A percentile compares a stretch with the other conserved stretches of the same genome.
Evolutionary conservation across 2,797 vertebrate genomes (phyloP).

Genomic region (Astyanax mexicanus): DNA sequence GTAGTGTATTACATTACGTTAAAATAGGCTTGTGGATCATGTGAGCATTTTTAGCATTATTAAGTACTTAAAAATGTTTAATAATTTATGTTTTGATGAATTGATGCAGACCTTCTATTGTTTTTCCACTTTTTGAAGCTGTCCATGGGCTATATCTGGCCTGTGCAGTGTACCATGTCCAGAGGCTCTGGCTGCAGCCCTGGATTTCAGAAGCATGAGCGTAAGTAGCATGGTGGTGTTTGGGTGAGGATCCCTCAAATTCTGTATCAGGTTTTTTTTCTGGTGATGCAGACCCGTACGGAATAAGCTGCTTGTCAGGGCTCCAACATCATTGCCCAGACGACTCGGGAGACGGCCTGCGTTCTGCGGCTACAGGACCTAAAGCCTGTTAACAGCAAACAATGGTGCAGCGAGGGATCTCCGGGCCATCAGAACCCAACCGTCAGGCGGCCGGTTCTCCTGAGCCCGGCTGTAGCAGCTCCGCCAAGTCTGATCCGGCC

Average conservation of each 20-base stretch:
- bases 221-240: constrained; percentile 10
- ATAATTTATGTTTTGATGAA: no score
- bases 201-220: not conserved
- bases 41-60: no score
- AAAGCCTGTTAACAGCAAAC: constrained; percentile 44
- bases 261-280: constrained; percentile 1
- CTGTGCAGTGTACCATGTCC: not conserved
- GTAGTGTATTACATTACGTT: no score
- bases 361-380: constrained; percentile 5
- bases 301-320: constrained; percentile 39
- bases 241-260: constrained; percentile 11
- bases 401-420: constrained; percentile 25
- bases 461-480: constrained; percentile 24
- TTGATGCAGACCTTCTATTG: not conserved
- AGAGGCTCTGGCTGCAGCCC: not conserved
- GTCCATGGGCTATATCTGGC: not conserved
- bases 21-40: no score
- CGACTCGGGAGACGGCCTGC: constrained; percentile 38
- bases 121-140: not conserved
- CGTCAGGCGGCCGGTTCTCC: constrained; percentile 38
- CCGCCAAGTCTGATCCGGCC: constrained; percentile 44
- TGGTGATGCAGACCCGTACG: constrained; percentile 10
- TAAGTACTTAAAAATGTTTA: not conserved
- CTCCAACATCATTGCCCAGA: constrained; percentile 19
- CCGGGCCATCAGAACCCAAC: constrained; percentile 41